phyloP scores from a whole-genome alignment of 2,113 vertebrate species.

The Megalops atlanticus region DNA sequence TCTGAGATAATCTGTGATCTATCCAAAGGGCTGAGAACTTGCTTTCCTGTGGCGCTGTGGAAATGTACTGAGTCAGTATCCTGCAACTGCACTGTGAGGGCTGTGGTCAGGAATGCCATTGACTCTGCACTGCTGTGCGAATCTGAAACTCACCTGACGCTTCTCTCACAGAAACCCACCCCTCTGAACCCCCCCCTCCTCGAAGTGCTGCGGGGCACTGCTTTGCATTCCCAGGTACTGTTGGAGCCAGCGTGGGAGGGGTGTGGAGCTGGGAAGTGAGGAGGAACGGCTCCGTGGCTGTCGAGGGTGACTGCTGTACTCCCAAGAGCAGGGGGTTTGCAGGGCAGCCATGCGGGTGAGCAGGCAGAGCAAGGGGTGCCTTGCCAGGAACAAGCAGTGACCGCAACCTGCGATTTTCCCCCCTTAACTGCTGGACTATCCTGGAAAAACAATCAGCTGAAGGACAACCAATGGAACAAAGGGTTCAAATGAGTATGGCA shows the following conservation, averaged over 20 bases:
- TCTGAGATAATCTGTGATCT: background rate
- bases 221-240: background rate
- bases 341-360: background rate
- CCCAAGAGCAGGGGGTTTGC: background rate
- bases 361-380: too few species aligned
- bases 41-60: background rate
- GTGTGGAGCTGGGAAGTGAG: background rate
- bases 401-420: background rate
- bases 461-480: background rate
- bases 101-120: background rate
- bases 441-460: background rate
- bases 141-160: background rate
- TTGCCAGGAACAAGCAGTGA: background rate
- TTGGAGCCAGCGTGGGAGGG: background rate
- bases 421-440: background rate
- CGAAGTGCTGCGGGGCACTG: background rate
- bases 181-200: background rate
- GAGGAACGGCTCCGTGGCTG: background rate
- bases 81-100: background rate
- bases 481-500: too few species aligned
- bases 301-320: background rate
- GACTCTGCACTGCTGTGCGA: background rate
- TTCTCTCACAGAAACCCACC: background rate
- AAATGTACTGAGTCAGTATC: background rate
- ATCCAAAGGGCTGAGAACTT: constrained; percentile 7